A percentile compares a stretch with the other conserved stretches of the same genome.
Evolutionary conservation across 2,113 vertebrate species (phyloP).

Genomic region (Tragelaphus imberbis): DNA sequence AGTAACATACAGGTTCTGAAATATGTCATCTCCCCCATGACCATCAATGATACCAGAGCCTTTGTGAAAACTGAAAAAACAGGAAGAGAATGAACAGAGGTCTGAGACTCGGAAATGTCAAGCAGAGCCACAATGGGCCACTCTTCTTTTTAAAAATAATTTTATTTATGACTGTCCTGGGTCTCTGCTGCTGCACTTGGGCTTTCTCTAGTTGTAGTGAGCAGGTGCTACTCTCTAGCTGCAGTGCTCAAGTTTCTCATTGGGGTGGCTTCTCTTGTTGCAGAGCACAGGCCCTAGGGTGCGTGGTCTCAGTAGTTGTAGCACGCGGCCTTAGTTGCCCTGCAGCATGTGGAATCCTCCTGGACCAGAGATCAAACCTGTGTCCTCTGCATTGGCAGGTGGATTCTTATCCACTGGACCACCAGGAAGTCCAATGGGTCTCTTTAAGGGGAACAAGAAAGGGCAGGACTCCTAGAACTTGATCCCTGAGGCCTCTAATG

Average conservation of each 20-base stretch:
- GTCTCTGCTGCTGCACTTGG: rapidly evolving
- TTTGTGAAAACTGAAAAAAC: neutral
- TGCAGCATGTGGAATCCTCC: neutral
- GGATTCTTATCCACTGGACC: neutral
- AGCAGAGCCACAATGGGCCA: neutral
- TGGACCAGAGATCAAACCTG: neutral
- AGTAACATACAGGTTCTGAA: neutral
- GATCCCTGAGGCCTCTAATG: neutral
- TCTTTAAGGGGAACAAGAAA: neutral
- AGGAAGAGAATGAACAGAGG: neutral
- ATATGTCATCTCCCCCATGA: neutral
- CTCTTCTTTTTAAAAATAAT: neutral
- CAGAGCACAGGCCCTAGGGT: neutral
- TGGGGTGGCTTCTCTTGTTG: neutral
- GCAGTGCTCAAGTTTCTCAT: rapidly evolving
- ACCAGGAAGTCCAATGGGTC: neutral
- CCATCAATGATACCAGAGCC: neutral
- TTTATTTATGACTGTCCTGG: neutral
- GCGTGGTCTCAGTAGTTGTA: neutral
- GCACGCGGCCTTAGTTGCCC: neutral
- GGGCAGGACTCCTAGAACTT: neutral
- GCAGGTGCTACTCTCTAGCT: rapidly evolving
- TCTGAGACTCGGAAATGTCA: neutral
- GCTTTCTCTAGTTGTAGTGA: neutral
- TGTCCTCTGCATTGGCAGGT: neutral